Conservation (phyloP, 1,140 invertebrate species). For the Akabosia matsudoensis region DNA sequence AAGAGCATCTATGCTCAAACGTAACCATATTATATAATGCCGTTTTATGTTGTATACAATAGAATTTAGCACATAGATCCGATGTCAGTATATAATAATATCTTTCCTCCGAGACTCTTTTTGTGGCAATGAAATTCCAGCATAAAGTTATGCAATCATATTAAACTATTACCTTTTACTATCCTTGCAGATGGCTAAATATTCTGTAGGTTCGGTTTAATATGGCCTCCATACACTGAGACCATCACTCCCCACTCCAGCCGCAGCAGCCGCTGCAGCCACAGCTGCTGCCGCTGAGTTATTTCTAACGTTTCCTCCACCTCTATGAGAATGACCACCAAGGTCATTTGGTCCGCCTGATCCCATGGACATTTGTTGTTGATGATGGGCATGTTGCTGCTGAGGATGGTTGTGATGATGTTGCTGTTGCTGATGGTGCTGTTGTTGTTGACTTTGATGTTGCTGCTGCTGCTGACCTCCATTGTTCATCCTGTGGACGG, state of each 20-base stretch:
- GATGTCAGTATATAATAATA: no score
- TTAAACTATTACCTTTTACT: no score
- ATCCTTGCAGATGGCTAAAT: no score
- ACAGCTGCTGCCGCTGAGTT: slow-evolving; percentile 7
- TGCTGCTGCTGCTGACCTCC: background rate
- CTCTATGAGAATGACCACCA: slow-evolving; percentile 16
- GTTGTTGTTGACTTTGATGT: slow-evolving; percentile 19
- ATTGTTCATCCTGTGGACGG: background rate
- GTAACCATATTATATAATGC: no score
- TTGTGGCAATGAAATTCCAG: no score
- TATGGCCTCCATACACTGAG: slow-evolving; percentile 46
- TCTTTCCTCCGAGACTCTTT: no score
- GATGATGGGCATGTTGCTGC: slow-evolving; percentile 29
- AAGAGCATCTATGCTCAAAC: no score
- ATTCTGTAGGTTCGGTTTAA: slow-evolving; percentile 17
- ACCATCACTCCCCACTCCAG: slow-evolving; percentile 18
- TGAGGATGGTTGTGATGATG: slow-evolving; percentile 21
- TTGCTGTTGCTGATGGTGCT: slow-evolving; percentile 20
- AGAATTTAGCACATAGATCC: no score
- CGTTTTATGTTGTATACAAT: no score
- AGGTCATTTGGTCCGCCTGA: background rate
- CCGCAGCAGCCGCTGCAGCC: background rate
- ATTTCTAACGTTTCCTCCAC: slow-evolving; percentile 2
- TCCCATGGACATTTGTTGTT: background rate
- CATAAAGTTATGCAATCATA: no score